Evolutionary conservation across 2,888 invertebrate species (phyloP).

Genomic region (Formica aserva): DNA sequence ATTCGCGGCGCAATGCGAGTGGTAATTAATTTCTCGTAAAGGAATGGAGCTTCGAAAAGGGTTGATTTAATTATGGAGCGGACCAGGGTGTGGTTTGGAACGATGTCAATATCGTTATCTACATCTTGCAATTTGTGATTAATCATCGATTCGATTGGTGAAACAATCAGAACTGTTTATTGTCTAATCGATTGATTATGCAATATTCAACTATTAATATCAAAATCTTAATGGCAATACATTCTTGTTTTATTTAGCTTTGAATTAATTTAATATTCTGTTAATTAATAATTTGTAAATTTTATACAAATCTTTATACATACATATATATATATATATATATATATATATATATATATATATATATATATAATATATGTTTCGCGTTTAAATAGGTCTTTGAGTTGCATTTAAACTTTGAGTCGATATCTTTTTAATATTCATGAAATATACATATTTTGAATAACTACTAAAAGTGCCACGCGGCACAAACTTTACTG

Average conservation of each 20-base stretch:
- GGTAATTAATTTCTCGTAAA: conserved; percentile 21
- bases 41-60: background rate
- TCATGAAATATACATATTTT: conserved; percentile 16
- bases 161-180: background rate
- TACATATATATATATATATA: background rate
- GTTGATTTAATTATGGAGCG: conserved; percentile 33
- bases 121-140: background rate
- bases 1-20: background rate
- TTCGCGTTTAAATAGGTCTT: background rate
- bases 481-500: background rate
- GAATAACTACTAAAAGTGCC: conserved; percentile 15
- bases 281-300: conserved; percentile 2
- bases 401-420: background rate
- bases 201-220: background rate
- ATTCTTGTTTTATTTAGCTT: background rate
- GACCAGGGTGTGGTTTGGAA: background rate
- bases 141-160: conserved; percentile 9
- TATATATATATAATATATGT: background rate
- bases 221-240: background rate
- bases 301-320: background rate
- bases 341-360: too few relatives aligned
- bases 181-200: background rate
- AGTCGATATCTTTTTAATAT: conserved; percentile 24
- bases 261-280: background rate
- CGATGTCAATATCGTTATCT: conserved; percentile 2